These are phyloP conservation scores for Vulpes lagopus DNA, from an alignment of 2,113 vertebrate genomes.

Conservation along the genomic window DNA sequence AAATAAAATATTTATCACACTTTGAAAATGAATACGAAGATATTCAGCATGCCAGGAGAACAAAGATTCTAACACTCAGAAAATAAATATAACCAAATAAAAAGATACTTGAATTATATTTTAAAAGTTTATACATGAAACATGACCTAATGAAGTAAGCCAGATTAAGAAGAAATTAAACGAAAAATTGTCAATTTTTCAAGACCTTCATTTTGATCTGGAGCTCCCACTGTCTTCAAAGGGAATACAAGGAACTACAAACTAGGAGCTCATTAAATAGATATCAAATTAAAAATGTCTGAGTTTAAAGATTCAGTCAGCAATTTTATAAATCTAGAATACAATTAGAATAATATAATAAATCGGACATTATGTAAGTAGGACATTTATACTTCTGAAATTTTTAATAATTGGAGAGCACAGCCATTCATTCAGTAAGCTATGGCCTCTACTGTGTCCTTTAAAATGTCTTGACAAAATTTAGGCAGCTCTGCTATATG, in stretches of 20 bases:
- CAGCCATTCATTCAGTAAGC: not conserved
- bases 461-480: not conserved
- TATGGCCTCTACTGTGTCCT: not conserved
- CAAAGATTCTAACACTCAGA: constrained; percentile 25
- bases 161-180: constrained; percentile 48
- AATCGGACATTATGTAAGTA: not conserved
- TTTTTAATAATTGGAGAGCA: not conserved
- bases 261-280: not conserved
- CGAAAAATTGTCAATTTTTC: constrained; percentile 9
- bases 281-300: not conserved
- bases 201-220: not conserved
- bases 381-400: constrained; percentile 26
- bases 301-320: constrained; percentile 2
- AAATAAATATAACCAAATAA: constrained; percentile 26
- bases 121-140: constrained; percentile 38
- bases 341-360: constrained; percentile 15
- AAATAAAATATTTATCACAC: constrained; percentile 56
- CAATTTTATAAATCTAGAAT: not conserved
- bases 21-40: constrained; percentile 34
- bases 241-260: not conserved
- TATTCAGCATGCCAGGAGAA: not conserved
- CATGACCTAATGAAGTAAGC: not conserved
- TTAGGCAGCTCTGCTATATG: not conserved
- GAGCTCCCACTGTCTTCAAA: not conserved
- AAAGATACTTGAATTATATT: not conserved